Evolutionary conservation across 2,888 invertebrate species (phyloP).

Genomic region (Ophion ventricosus): DNA sequence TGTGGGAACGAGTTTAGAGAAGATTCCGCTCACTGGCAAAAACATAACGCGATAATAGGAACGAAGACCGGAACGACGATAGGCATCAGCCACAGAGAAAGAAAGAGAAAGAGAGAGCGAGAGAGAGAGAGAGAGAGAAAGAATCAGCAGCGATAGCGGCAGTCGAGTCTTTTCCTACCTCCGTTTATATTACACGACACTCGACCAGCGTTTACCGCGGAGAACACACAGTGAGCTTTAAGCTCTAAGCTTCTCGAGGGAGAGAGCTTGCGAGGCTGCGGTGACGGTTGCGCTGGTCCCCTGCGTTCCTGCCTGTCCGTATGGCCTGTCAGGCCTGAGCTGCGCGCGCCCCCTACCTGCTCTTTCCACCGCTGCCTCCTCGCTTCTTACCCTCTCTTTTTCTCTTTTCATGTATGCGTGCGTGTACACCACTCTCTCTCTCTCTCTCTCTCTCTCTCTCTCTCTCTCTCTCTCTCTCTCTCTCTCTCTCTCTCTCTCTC

Average conservation of each 20-base stretch:
- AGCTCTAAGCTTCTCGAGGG: conserved; percentile 74
- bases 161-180: conserved; percentile 32
- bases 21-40: conserved; percentile 29
- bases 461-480: conserved; percentile 47
- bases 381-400: conserved; percentile 53
- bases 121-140: too few species aligned
- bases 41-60: conserved; percentile 11
- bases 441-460: conserved; percentile 50
- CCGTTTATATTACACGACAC: conserved; percentile 54
- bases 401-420: conserved; percentile 22
- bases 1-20: not conserved
- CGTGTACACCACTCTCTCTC: conserved; percentile 28
- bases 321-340: conserved; percentile 71
- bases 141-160: conserved; percentile 2
- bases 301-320: conserved; percentile 70
- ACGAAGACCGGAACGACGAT: conserved; percentile 19
- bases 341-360: conserved; percentile 75
- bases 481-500: conserved; percentile 34
- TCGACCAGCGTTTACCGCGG: conserved; percentile 69
- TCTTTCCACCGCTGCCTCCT: conserved; percentile 61
- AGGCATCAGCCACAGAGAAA: conserved; percentile 7
- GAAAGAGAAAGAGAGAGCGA: too few species aligned
- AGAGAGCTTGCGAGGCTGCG: conserved; percentile 83
- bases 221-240: conserved; percentile 83
- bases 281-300: conserved; percentile 71